Conservation (phyloP, 1,140 invertebrate genomes). For the Zophobas morio region DNA sequence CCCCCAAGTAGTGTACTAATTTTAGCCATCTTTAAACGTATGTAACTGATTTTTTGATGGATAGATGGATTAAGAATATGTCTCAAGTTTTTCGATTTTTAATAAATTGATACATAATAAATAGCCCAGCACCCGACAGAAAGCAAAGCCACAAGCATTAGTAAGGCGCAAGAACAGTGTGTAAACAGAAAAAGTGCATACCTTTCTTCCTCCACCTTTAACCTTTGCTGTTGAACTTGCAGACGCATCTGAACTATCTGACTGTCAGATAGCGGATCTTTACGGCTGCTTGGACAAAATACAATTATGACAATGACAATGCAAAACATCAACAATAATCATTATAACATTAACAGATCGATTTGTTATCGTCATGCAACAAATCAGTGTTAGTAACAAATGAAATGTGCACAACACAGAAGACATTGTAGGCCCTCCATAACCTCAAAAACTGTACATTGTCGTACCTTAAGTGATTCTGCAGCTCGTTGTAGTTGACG, state of each 20-base stretch:
- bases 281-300: constrained; percentile 58
- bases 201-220: constrained; percentile 82
- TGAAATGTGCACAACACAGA: constrained; percentile 56
- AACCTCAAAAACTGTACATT: constrained; percentile 9
- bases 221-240: constrained; percentile 79
- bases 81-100: no score
- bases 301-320: constrained; percentile 42
- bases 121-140: no score
- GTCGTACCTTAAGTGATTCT: constrained; percentile 82
- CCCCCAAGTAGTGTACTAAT: no score
- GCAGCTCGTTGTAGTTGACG: constrained; percentile 88
- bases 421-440: constrained; percentile 42
- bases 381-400: constrained; percentile 62
- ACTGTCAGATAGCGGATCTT: constrained; percentile 75
- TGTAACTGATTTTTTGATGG: no score
- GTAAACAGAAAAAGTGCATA: constrained; percentile 66
- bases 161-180: constrained; percentile 6
- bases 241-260: constrained; percentile 81
- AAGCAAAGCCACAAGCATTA: not conserved
- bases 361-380: constrained; percentile 55
- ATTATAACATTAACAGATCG: constrained; percentile 39
- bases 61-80: no score
- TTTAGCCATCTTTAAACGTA: no score
- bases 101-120: no score
- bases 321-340: constrained; percentile 37